A percentile compares a stretch with the other conserved stretches of the same genome.
Evolutionary conservation across 2,888 invertebrate genomes (phyloP).

Genomic region (Andrena praecox): DNA sequence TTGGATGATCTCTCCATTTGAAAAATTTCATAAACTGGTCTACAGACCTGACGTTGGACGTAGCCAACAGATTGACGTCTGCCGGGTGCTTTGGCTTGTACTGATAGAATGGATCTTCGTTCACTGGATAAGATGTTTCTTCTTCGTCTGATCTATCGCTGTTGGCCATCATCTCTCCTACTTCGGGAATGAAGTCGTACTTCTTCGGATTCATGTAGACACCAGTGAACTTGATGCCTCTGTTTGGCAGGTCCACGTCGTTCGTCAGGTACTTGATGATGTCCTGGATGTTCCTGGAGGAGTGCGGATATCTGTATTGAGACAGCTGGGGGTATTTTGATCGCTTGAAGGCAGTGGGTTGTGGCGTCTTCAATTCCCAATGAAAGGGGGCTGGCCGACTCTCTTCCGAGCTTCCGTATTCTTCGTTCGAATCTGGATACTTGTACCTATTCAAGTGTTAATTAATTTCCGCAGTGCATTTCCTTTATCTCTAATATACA

Average conservation of each 20-base stretch:
- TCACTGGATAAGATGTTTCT: slow-evolving; percentile 78
- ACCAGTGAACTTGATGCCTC: slow-evolving; percentile 83
- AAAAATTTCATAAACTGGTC: not conserved
- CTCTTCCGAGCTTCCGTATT: slow-evolving; percentile 74
- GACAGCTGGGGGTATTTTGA: slow-evolving; percentile 81
- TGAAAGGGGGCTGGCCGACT: slow-evolving; percentile 86
- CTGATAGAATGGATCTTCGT: slow-evolving; percentile 88
- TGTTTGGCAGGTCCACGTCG: slow-evolving; percentile 74
- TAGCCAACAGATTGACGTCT: slow-evolving; percentile 91
- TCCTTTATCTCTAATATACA: not conserved
- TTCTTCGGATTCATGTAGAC: slow-evolving; percentile 83
- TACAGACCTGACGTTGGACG: slow-evolving; percentile 83
- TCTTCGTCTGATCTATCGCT: slow-evolving; percentile 75
- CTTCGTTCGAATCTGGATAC: slow-evolving; percentile 68
- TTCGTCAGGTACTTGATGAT: slow-evolving; percentile 82
- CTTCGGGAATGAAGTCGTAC: slow-evolving; percentile 72
- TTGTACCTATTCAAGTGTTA: slow-evolving; percentile 66
- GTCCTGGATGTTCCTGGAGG: slow-evolving; percentile 83
- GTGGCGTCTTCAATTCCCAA: slow-evolving; percentile 80
- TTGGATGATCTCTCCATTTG: no score
- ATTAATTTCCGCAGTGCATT: not conserved
- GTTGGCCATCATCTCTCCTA: slow-evolving; percentile 74
- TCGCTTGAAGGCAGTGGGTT: slow-evolving; percentile 80
- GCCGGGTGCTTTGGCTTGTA: slow-evolving; percentile 91
- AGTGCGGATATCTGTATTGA: slow-evolving; percentile 81